Conservation (phyloP, 2,888 invertebrate genomes). For the Thymelicus acteon region DNA sequence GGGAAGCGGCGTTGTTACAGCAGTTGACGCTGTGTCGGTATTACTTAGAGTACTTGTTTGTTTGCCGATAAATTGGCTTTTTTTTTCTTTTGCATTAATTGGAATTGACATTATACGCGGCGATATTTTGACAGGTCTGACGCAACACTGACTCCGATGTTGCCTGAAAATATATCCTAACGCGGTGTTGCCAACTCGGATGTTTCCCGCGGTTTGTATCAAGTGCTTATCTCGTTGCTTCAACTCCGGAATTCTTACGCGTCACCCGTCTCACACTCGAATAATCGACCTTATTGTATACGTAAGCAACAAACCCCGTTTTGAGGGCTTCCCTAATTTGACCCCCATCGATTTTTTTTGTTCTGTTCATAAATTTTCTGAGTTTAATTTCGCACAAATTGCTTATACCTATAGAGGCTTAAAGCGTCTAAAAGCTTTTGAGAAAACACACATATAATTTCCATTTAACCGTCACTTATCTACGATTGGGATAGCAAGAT, state of each 20-base stretch:
- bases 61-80: too few species aligned
- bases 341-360: slow-evolving; percentile 3
- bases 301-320: slow-evolving; percentile 3
- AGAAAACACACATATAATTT: slow-evolving; percentile 58
- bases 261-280: slow-evolving; percentile 26
- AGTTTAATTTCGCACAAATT: slow-evolving; percentile 1
- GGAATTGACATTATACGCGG: too few species aligned
- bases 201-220: slow-evolving; percentile 63
- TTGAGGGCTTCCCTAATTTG: not conserved
- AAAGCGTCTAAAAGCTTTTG: slow-evolving; percentile 8
- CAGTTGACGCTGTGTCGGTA: too few species aligned
- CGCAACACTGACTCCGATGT: too few species aligned
- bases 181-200: slow-evolving; percentile 60
- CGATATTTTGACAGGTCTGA: too few species aligned
- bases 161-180: too few species aligned
- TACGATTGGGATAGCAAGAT: slow-evolving; percentile 66
- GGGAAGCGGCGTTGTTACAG: not conserved
- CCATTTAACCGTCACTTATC: slow-evolving; percentile 76
- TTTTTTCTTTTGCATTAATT: too few species aligned
- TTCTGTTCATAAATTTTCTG: not conserved
- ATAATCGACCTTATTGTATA: slow-evolving; percentile 27
- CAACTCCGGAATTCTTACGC: slow-evolving; percentile 46
- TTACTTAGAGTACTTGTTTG: too few species aligned
- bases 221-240: slow-evolving; percentile 41
- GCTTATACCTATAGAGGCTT: slow-evolving; percentile 3